Evolutionary conservation across 2,888 invertebrate species (phyloP), one percentile per base, ranked within the genome.

Genomic region (Lochmaea crataegi): DNA sequence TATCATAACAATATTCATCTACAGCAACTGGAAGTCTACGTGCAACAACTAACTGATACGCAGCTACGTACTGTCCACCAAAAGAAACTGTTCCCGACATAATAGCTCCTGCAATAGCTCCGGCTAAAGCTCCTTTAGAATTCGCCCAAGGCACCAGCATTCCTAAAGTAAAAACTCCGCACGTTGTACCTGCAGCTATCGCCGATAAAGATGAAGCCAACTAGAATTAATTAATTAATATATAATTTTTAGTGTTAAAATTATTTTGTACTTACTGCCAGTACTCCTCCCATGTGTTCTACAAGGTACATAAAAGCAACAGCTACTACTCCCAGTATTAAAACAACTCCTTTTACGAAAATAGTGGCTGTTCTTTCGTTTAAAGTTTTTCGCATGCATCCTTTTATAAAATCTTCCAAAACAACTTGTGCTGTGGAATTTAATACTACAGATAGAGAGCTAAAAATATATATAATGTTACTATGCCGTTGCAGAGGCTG

Each of bases 371-470:
- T 86, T 68, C 90, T 87, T 60, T 92, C 91, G 74, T 90, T 90
- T 53, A 92, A 87, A 60, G 90, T 88, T 63, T 92, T 83, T 75
- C 90, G 89, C 81, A 92, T 88, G 85, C 92, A 92, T 56, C 93
- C 92, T 80, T 92, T 92, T 76, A 95, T 88, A 68, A 96, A 91
- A 84, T 97, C 96, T 84, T 96, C 94, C 22, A 96, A 87, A 2
- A 94, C 90, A 0, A 96, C 96, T 67, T 96, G 91, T 0, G 96
- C 92, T 53, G 96, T 93, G 0, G 96, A 95, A 85, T 97, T 97
- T 51, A 97, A 87, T 1, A 96, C 95, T 1, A 96, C 95, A 0
- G 96, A 96, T 48, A 97, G 88, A 0, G 96, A 96, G 84, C 96
- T 96, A 85, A 38, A 86, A 83, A 68, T 72, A 45, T 26, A 26